Base-by-base conservation (phyloP, 2,113 vertebrate genomes). In the Semnornis frantzii region DNA sequence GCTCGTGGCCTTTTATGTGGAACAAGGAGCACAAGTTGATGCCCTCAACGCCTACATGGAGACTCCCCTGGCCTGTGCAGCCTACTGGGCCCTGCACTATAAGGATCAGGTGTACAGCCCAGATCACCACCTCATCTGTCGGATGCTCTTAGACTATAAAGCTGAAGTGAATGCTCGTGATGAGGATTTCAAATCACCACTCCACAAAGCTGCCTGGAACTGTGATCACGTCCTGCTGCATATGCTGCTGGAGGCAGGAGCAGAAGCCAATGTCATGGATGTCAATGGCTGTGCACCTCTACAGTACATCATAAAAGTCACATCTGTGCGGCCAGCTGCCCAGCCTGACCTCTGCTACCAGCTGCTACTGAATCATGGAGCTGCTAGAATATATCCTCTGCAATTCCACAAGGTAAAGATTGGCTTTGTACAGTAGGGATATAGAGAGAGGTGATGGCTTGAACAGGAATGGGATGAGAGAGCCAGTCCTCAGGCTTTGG, bases 171-270 rank as follows among this genome's bases (percentile, higher is more conserved):
- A 99, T 8, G 73, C 98, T 64, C 97, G 98, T 5, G 99, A 99
- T 3, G 98, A 98, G 7, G 99, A 99, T 96, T 96, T 98, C 71
- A 99, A 99, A 84, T 98, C 99, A 1, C 98, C 99, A 0, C 98
- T 99, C 25, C 99, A 99, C 97, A 99, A 99, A 95, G 99, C 99
- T 0, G 98, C 99, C 84, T 99, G 99, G 99, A 99, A 99, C 97
- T 99, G 98, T 21, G 99, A 99, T 87, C 98, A 99, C 1, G 58
- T 98, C 72, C 97, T 99, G 76, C 98, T 99, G 94, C 97, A 98
- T 76, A 99, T 99, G 98, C 97, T 99, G 95, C 97, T 99, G 93
- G 98, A 99, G 63, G 98, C 98, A 0, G 99, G 99, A 8, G 98
- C 98, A 0, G 96, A 98, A 59, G 89, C 98, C 37, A 98, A 98